phyloP scores from a whole-genome alignment of 2,113 vertebrate genomes.

The Leptobrachium leishanense region DNA sequence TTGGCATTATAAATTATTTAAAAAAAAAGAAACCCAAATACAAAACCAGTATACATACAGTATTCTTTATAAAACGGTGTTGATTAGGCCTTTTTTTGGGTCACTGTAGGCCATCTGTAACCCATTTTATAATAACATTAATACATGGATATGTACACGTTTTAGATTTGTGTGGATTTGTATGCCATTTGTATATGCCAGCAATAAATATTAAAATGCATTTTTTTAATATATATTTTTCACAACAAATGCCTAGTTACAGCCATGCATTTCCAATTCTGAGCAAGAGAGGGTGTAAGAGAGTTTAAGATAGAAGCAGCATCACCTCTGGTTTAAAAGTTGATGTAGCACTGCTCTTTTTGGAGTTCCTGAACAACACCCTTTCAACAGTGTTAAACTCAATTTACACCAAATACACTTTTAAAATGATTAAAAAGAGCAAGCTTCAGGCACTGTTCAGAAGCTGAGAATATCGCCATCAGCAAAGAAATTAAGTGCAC shows the following conservation, averaged over 20 bases:
- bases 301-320: slow-evolving; percentile 61
- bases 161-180: too few relatives aligned
- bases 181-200: too few relatives aligned
- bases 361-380: slow-evolving; percentile 54
- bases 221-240: too few relatives aligned
- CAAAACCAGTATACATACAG: too few relatives aligned
- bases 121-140: too few relatives aligned
- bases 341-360: slow-evolving; percentile 42
- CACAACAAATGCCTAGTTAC: neutral
- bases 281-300: slow-evolving; percentile 70
- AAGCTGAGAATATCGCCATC: slow-evolving; percentile 53
- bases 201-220: too few relatives aligned
- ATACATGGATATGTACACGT: too few relatives aligned
- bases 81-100: too few relatives aligned
- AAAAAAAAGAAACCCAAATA: too few relatives aligned
- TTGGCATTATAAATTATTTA: too few relatives aligned
- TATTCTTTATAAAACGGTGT: too few relatives aligned
- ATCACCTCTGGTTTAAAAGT: slow-evolving; percentile 22
- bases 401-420: slow-evolving; percentile 55
- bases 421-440: slow-evolving; percentile 58
- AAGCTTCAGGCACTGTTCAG: slow-evolving; percentile 52
- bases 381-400: slow-evolving; percentile 55
- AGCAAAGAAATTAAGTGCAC: slow-evolving; percentile 56
- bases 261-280: slow-evolving; percentile 34
- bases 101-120: too few relatives aligned